These are phyloP conservation scores for Lissocephala sabroskyi DNA, from an alignment of 2,888 invertebrate genomes.

Conservation along the genomic window DNA sequence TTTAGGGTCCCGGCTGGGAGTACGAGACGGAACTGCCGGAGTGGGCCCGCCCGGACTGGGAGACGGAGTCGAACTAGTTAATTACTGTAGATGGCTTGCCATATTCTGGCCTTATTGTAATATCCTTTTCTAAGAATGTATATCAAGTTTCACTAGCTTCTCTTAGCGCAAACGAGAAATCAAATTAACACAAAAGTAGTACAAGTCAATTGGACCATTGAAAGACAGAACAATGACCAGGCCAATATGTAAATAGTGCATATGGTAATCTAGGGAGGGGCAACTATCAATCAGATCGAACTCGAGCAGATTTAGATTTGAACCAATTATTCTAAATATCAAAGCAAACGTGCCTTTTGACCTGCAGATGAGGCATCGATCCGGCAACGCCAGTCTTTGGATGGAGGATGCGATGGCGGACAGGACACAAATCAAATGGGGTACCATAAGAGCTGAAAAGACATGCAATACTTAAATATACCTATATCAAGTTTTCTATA, in stretches of 20 bases:
- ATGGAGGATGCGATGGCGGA: too few species aligned
- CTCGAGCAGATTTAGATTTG: too few species aligned
- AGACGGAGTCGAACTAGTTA: slow-evolving; percentile 73
- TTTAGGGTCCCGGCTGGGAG: slow-evolving; percentile 93
- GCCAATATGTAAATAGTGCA: too few species aligned
- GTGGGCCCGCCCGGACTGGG: slow-evolving; percentile 92
- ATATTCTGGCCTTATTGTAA: too few species aligned
- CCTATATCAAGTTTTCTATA: slow-evolving; percentile 20
- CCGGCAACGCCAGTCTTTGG: slow-evolving; percentile 14
- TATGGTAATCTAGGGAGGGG: too few species aligned
- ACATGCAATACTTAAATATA: slow-evolving; percentile 21
- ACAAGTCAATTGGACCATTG: too few species aligned
- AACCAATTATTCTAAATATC: slow-evolving; percentile 19
- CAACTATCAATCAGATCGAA: too few species aligned
- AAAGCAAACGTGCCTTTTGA: slow-evolving; percentile 26
- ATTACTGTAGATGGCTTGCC: slow-evolving; percentile 1
- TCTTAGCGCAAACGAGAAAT: background rate
- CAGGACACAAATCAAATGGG: slow-evolving; percentile 23
- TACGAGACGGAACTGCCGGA: slow-evolving; percentile 92
- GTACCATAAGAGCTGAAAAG: slow-evolving; percentile 29
- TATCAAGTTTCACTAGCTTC: background rate
- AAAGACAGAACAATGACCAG: too few species aligned
- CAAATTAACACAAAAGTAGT: slow-evolving; percentile 5
- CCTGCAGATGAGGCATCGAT: too few species aligned
- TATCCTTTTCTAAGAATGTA: background rate